Evolutionary conservation across 92 coral and sea anemone genomes (phyloP).

Genomic region (Muricea muricata): DNA sequence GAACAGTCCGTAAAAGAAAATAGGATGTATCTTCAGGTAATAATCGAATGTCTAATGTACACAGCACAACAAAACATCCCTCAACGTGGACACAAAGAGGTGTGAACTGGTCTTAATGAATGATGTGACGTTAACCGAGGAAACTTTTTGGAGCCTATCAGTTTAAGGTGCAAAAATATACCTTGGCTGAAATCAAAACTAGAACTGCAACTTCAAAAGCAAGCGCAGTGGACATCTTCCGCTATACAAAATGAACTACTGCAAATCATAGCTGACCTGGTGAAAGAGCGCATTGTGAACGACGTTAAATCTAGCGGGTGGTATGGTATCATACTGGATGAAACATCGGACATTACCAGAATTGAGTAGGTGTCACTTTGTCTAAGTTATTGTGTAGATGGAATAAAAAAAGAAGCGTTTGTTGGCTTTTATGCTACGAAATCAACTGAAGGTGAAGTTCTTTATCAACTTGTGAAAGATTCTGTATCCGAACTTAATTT

Average conservation of each 20-base stretch:
- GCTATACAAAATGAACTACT: slow-evolving; percentile 48
- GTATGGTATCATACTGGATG: slow-evolving; percentile 51
- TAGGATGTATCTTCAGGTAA: slow-evolving; percentile 41
- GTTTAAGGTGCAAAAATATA: no score
- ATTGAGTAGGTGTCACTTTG: slow-evolving; percentile 58
- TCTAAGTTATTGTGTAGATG: slow-evolving; percentile 45
- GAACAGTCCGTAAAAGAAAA: slow-evolving; percentile 46
- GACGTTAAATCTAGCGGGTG: slow-evolving; percentile 36
- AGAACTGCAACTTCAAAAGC: slow-evolving; percentile 37
- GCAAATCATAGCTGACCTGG: slow-evolving; percentile 51
- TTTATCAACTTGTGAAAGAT: no score
- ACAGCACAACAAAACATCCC: slow-evolving; percentile 55
- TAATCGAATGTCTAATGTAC: slow-evolving; percentile 41
- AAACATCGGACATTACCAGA: slow-evolving; percentile 52
- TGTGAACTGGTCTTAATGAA: slow-evolving; percentile 32
- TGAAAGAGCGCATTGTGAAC: slow-evolving; percentile 30
- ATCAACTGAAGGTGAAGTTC: no score
- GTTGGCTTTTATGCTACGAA: no score
- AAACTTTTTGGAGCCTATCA: no score
- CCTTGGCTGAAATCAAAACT: slow-evolving; percentile 32
- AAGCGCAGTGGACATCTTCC: slow-evolving; percentile 50
- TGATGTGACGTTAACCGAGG: no score
- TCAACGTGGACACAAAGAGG: slow-evolving; percentile 53
- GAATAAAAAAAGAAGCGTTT: no score
- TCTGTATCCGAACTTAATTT: slow-evolving; percentile 25